Conservation (phyloP, 2,113 vertebrate species). For the Dryoscopus gambensis region DNA sequence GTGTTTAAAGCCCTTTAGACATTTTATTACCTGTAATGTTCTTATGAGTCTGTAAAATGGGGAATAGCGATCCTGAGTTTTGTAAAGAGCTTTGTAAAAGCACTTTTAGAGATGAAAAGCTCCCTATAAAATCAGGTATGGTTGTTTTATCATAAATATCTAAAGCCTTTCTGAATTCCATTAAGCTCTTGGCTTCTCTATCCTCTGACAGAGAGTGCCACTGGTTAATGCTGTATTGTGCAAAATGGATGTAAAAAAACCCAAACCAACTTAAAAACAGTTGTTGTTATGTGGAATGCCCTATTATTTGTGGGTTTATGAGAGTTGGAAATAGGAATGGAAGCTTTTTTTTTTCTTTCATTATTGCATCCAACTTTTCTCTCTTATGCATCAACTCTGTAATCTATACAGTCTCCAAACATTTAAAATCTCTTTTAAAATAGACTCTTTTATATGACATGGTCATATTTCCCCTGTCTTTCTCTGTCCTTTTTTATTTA, state of each 20-base stretch:
- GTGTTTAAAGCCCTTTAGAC: slow-evolving; percentile 11
- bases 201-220: not conserved
- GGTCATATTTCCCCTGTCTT: not conserved
- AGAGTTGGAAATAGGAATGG: not conserved
- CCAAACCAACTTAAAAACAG: not conserved
- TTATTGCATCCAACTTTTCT: not conserved
- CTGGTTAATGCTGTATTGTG: not conserved
- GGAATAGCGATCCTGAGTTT: not conserved
- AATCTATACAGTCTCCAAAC: not conserved
- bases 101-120: slow-evolving; percentile 12
- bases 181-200: slow-evolving; percentile 5
- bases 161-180: not conserved
- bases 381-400: not conserved
- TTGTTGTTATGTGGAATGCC: not conserved
- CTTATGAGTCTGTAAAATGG: slow-evolving; percentile 14
- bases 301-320: not conserved
- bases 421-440: not conserved
- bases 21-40: not conserved
- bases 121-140: slow-evolving; percentile 20
- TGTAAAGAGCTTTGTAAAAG: slow-evolving; percentile 36
- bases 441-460: not conserved
- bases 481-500: not conserved
- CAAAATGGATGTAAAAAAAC: not conserved
- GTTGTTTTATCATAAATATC: slow-evolving; percentile 34
- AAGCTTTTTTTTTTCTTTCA: not conserved